Evolutionary conservation across 2,888 invertebrate species (phyloP).

Genomic region (Acronicta psi): DNA sequence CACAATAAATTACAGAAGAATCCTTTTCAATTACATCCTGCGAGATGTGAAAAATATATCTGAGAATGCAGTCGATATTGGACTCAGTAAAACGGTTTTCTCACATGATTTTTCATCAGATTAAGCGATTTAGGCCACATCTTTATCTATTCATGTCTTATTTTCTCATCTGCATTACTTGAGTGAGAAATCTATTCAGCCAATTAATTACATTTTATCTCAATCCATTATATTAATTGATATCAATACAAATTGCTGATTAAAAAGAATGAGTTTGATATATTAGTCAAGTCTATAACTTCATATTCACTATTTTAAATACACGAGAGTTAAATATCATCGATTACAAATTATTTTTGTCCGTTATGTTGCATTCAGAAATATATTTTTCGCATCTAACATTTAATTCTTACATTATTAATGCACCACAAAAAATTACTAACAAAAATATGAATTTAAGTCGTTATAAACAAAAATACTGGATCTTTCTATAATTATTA

Average conservation of each 20-base stretch:
- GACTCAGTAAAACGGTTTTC: neutral
- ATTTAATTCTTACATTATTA: constrained; percentile 51
- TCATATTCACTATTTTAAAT: constrained; percentile 14
- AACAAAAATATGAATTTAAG: constrained; percentile 62
- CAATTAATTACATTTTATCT: constrained; percentile 29
- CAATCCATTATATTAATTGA: no score
- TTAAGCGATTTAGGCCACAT: constrained; percentile 25
- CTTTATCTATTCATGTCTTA: constrained; percentile 42
- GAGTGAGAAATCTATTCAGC: constrained; percentile 44
- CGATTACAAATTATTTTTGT: constrained; percentile 11
- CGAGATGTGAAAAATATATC: constrained; percentile 36
- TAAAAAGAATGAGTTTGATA: constrained; percentile 24
- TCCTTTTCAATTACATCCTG: constrained; percentile 51
- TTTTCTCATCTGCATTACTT: constrained; percentile 45
- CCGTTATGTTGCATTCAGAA: constrained; percentile 33
- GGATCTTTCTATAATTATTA: constrained; percentile 45
- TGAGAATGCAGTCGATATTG: constrained; percentile 13
- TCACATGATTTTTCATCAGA: no score
- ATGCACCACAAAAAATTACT: constrained; percentile 61
- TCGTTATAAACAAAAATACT: constrained; percentile 55
- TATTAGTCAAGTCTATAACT: constrained; percentile 10
- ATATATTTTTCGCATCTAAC: constrained; percentile 48
- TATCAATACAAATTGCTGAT: no score
- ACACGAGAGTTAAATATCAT: constrained; percentile 11
- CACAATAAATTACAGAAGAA: constrained; percentile 59